Evolutionary conservation across 2,888 invertebrate species (phyloP).

Genomic region (Thecocarcelia acutangulata): DNA sequence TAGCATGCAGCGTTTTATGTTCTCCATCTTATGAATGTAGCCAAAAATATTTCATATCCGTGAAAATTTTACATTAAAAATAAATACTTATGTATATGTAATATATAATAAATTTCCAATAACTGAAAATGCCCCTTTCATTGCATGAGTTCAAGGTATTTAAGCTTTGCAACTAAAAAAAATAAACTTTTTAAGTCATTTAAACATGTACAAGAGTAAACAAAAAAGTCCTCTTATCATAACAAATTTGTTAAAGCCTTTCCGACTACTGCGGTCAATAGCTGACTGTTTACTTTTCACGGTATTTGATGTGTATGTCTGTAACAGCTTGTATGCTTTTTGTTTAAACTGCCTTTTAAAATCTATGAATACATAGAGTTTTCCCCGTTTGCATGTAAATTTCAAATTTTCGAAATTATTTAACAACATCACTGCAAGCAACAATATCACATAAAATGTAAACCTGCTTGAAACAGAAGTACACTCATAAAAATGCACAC

Average conservation of each 20-base stretch:
- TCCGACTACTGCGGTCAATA: constrained; percentile 36
- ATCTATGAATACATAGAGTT: background rate
- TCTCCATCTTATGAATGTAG: too few relatives aligned
- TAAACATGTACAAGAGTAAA: background rate
- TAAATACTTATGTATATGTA: too few relatives aligned
- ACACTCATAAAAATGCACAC: background rate
- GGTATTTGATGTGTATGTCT: constrained; percentile 10
- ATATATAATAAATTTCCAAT: too few relatives aligned
- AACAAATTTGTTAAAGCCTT: constrained; percentile 25
- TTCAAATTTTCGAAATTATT: constrained; percentile 9
- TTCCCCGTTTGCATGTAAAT: background rate
- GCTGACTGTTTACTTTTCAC: constrained; percentile 34
- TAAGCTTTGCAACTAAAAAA: too few relatives aligned
- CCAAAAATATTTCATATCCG: too few relatives aligned
- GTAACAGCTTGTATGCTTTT: constrained; percentile 12
- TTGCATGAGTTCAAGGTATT: too few relatives aligned
- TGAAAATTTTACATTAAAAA: too few relatives aligned
- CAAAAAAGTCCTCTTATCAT: constrained; percentile 37
- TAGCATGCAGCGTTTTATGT: too few relatives aligned
- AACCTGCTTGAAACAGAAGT: constrained; percentile 1
- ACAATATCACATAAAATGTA: background rate
- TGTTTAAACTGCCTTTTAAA: background rate
- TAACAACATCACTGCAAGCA: constrained; percentile 9
- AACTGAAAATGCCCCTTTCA: too few relatives aligned
- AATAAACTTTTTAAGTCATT: background rate